Percentiles rank a stretch among this genome's conserved stretches.
phyloP scores from a whole-genome alignment of 1,140 invertebrate genomes.

The Drosophila pectinifera region DNA sequence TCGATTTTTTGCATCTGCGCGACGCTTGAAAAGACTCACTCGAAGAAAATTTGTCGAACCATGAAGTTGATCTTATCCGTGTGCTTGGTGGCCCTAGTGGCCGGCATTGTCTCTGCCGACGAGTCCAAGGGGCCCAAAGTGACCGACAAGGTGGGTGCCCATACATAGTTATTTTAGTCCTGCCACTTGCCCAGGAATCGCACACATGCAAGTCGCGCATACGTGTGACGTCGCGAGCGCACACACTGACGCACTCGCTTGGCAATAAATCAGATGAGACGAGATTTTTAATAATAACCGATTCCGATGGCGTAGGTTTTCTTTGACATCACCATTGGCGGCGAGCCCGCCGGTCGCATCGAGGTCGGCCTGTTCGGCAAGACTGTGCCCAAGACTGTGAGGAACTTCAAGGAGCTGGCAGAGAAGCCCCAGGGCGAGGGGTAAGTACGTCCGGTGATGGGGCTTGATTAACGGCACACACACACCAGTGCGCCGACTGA shows the following conservation, averaged over 20 bases:
- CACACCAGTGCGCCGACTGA: conserved; percentile 10
- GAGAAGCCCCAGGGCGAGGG: conserved; percentile 92
- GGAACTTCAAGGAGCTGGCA: conserved; percentile 96
- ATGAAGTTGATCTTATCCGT: conserved; percentile 77
- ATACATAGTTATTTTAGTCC: conserved; percentile 17
- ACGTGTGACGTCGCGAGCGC: neutral
- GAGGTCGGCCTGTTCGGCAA: conserved; percentile 97
- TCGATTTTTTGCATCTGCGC: neutral
- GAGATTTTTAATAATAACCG: conserved; percentile 38
- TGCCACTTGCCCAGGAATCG: conserved; percentile 4
- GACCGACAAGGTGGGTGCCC: conserved; percentile 88
- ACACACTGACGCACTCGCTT: conserved; percentile 28
- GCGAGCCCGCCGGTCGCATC: conserved; percentile 90
- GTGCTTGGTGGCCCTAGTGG: conserved; percentile 67
- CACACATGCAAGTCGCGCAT: conserved; percentile 28
- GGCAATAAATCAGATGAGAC: conserved; percentile 56
- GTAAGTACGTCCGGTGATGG: conserved; percentile 59
- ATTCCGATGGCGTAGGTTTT: conserved; percentile 89
- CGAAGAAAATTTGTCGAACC: conserved; percentile 8
- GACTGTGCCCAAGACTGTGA: conserved; percentile 97
- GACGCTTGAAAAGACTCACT: conserved; percentile 18
- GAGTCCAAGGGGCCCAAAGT: conserved; percentile 89
- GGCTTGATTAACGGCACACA: conserved; percentile 32
- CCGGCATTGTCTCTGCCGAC: conserved; percentile 74
- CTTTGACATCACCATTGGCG: conserved; percentile 97